Conservation (phyloP, 2,888 invertebrate genomes). For the Lithophane semibrunnea region DNA sequence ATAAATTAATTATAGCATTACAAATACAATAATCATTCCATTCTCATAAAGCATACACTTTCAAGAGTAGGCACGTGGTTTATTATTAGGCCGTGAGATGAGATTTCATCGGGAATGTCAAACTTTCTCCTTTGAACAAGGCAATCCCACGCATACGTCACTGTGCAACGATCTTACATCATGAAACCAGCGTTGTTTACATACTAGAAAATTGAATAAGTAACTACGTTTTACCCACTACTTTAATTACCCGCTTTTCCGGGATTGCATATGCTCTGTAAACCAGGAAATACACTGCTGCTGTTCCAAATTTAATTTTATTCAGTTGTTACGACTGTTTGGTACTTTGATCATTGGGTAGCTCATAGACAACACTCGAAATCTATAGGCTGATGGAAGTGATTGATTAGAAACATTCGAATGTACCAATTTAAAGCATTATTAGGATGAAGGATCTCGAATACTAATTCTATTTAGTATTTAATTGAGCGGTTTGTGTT, state of each 20-base stretch:
- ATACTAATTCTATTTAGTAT: constrained; percentile 12
- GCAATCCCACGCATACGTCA: constrained; percentile 72
- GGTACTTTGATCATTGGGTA: constrained; percentile 9
- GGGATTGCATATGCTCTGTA: constrained; percentile 32
- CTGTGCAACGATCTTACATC: constrained; percentile 62
- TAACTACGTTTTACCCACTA: constrained; percentile 9
- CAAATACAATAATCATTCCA: constrained; percentile 31
- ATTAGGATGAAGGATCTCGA: constrained; percentile 6
- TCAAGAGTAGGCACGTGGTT: constrained; percentile 47
- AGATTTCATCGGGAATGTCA: constrained; percentile 69
- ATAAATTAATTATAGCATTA: constrained; percentile 25
- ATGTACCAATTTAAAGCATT: constrained; percentile 22
- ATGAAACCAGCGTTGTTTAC: constrained; percentile 57
- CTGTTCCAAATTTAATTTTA: constrained; percentile 49
- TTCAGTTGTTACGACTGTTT: constrained; percentile 31
- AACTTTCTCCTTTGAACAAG: constrained; percentile 76
- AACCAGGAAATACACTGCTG: constrained; percentile 25
- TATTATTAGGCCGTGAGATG: constrained; percentile 62
- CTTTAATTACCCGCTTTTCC: constrained; percentile 35
- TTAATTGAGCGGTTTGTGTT: constrained; percentile 20
- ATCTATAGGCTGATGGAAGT: constrained; percentile 21
- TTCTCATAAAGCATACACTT: constrained; percentile 33
- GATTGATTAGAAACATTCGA: constrained; percentile 14
- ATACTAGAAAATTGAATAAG: constrained; percentile 49
- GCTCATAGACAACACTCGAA: constrained; percentile 12